phyloP scores from a whole-genome alignment of 2,113 vertebrate species.

The Trichomycterus rosablanca region DNA sequence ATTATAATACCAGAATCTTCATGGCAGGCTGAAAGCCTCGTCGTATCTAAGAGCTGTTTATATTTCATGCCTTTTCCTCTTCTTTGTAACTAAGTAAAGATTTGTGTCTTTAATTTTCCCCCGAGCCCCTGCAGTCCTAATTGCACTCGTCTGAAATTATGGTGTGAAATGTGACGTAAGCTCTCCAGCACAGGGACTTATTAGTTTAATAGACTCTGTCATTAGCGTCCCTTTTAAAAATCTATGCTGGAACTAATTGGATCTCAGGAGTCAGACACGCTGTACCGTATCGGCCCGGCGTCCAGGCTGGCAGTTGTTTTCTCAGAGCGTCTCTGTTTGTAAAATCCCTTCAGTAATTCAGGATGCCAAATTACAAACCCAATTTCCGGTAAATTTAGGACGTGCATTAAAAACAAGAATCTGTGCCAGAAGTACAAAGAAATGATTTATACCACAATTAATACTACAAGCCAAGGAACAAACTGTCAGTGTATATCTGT shows the following conservation, averaged over 20 bases:
- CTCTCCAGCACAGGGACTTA: constrained; percentile 37
- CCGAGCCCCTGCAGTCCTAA: constrained; percentile 27
- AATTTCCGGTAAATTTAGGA: too few relatives aligned
- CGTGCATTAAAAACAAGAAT: too few relatives aligned
- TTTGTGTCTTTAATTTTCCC: constrained; percentile 30
- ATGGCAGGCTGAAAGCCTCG: background rate
- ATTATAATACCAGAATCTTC: too few relatives aligned
- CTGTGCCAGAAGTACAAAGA: too few relatives aligned
- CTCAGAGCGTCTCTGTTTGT: background rate
- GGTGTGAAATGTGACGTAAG: constrained; percentile 29
- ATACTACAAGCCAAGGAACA: too few relatives aligned
- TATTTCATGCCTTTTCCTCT: constrained; percentile 24
- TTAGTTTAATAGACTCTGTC: constrained; percentile 43
- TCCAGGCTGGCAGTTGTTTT: constrained; percentile 8
- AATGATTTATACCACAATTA: too few relatives aligned
- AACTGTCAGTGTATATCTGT: too few relatives aligned
- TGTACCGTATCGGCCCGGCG: background rate
- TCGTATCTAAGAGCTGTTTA: constrained; percentile 26
- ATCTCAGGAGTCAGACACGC: constrained; percentile 25
- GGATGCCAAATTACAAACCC: too few relatives aligned
- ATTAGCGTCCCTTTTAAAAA: constrained; percentile 37
- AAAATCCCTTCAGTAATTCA: too few relatives aligned
- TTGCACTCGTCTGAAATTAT: constrained; percentile 48
- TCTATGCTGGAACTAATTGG: constrained; percentile 33
- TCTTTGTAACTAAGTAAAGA: constrained; percentile 21